These are phyloP conservation scores for Lophotriccus pileatus DNA, from an alignment of 2,797 vertebrate genomes.

Conservation along the genomic window DNA sequence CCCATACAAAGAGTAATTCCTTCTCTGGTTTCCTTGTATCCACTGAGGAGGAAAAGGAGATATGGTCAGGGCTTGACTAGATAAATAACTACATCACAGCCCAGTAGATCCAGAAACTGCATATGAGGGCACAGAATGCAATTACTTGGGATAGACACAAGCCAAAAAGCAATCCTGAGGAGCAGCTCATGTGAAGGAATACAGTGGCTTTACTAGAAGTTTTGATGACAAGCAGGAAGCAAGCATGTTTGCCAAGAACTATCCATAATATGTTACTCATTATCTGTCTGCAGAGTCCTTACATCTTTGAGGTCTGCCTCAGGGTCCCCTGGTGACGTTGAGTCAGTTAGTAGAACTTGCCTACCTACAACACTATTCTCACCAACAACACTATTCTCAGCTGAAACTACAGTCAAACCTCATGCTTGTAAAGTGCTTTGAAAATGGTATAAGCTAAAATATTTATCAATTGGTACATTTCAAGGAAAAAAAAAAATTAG, in stretches of 20 bases:
- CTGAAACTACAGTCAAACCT: not conserved
- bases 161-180: not conserved
- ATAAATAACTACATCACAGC: not conserved
- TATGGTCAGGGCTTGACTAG: not conserved
- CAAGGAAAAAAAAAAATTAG: not conserved
- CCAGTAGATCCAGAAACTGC: not conserved
- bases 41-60: not conserved
- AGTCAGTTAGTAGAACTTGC: not conserved
- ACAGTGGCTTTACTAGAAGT: not conserved
- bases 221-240: not conserved
- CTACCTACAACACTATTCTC: not conserved
- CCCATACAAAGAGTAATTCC: not conserved
- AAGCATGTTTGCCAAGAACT: not conserved
- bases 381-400: not conserved
- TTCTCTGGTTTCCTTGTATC: not conserved
- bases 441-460: not conserved
- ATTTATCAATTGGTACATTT: not conserved
- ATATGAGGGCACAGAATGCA: not conserved
- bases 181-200: not conserved
- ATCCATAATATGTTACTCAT: not conserved
- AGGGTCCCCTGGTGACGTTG: not conserved
- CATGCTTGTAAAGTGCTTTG: not conserved
- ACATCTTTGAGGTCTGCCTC: not conserved
- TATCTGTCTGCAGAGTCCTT: not conserved
- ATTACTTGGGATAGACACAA: not conserved